Conservation (phyloP, 2,888 invertebrate genomes). For the Periphyllus acericola region DNA sequence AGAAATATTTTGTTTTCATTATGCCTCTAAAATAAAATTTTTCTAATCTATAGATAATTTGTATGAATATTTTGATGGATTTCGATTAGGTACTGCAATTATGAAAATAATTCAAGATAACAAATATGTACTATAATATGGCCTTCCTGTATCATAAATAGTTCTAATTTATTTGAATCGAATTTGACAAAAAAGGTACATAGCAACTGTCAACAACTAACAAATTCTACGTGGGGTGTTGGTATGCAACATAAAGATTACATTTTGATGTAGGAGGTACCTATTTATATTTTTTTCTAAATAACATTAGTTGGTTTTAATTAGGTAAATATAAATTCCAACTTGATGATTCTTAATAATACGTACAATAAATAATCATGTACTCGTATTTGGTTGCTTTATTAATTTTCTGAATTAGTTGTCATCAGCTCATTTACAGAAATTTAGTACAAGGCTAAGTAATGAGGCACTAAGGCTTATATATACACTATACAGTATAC, state of each 20-base stretch:
- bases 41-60: no score
- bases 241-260: background rate
- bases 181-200: background rate
- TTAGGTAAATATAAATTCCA: background rate
- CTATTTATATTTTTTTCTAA: background rate
- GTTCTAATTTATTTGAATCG: no score
- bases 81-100: no score
- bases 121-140: no score
- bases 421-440: constrained; percentile 11
- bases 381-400: background rate
- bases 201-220: no score
- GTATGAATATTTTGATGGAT: no score
- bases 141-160: no score
- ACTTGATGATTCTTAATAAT: background rate
- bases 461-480: constrained; percentile 18
- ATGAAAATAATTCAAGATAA: no score
- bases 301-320: background rate
- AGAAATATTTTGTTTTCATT: no score
- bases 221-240: no score
- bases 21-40: no score
- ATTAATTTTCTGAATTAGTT: background rate
- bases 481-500: background rate
- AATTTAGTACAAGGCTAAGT: background rate
- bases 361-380: background rate
- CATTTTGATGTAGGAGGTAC: background rate